Conservation (phyloP, 1,140 invertebrate species). For the Drosophila cardini region DNA sequence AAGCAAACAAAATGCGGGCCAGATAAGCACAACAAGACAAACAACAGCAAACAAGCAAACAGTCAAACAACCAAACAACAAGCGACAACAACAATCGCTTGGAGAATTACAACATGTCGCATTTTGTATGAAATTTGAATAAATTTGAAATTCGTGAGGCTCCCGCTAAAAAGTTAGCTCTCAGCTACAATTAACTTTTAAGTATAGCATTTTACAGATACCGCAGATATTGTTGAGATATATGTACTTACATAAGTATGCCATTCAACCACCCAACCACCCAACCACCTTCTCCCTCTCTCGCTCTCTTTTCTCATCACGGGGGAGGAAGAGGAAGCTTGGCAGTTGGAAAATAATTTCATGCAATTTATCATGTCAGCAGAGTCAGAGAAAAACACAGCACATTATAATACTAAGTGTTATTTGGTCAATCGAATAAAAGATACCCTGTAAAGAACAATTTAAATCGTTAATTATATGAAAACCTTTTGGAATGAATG, state of each 20-base stretch:
- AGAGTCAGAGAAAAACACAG: constrained; percentile 24
- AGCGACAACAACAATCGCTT: constrained; percentile 44
- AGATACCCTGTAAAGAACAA: constrained; percentile 5
- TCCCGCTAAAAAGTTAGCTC: constrained; percentile 55
- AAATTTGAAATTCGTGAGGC: constrained; percentile 71
- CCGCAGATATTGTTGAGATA: constrained; percentile 71
- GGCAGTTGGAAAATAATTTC: constrained; percentile 78
- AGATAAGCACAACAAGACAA: constrained; percentile 29
- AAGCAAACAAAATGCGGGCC: constrained; percentile 58
- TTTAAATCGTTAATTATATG: too few relatives aligned
- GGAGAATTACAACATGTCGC: constrained; percentile 79
- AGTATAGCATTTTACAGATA: constrained; percentile 81
- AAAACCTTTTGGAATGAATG: too few relatives aligned
- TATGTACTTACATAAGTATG: constrained; percentile 35
- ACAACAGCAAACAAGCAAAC: constrained; percentile 37
- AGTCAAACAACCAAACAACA: constrained; percentile 44
- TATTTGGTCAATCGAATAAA: neutral
- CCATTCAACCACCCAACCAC: neutral
- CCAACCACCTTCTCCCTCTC: neutral
- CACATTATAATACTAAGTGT: neutral
- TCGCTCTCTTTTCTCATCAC: neutral
- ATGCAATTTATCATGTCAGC: constrained; percentile 82
- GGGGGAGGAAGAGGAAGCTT: constrained; percentile 4
- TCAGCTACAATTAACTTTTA: constrained; percentile 84
- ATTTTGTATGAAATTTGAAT: constrained; percentile 73